Percentiles rank a stretch among this genome's conserved stretches.
Evolutionary conservation across 2,113 vertebrate species (phyloP).

Genomic region (Albula glossodonta): DNA sequence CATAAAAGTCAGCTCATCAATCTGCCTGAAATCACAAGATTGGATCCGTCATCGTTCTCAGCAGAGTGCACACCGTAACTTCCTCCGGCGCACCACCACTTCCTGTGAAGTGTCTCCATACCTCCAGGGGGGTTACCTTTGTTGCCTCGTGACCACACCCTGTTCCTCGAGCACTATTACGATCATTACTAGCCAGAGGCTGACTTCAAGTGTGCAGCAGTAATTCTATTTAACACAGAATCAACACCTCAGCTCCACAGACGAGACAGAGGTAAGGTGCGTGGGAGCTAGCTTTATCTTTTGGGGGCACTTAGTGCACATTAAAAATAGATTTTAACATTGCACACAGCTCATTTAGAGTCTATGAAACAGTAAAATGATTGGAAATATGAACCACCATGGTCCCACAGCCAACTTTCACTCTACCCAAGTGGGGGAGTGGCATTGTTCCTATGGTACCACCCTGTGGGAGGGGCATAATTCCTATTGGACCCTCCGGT

Average conservation of each 20-base stretch:
- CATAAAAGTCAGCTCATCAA: neutral
- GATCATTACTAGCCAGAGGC: neutral
- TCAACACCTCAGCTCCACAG: neutral
- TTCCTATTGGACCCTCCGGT: no score
- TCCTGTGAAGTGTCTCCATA: neutral
- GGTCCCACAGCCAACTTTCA: no score
- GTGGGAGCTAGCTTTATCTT: neutral
- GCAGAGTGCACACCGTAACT: neutral
- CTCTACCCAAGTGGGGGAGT: no score
- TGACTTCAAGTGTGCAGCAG: neutral
- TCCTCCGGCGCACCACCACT: neutral
- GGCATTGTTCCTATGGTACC: no score
- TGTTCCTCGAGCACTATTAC: neutral
- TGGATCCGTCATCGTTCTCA: neutral
- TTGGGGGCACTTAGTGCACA: neutral
- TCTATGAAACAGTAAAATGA: no score
- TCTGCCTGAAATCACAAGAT: neutral
- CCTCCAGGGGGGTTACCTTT: neutral
- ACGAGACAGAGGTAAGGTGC: neutral
- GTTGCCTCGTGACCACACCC: neutral
- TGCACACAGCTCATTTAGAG: no score
- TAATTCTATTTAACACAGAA: neutral
- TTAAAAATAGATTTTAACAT: neutral
- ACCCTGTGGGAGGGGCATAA: no score
- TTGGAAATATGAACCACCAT: no score